Evolutionary conservation across 1,140 invertebrate species (phyloP), one percentile per base, ranked within the genome.

Genomic region (Zaprionus capensis): DNA sequence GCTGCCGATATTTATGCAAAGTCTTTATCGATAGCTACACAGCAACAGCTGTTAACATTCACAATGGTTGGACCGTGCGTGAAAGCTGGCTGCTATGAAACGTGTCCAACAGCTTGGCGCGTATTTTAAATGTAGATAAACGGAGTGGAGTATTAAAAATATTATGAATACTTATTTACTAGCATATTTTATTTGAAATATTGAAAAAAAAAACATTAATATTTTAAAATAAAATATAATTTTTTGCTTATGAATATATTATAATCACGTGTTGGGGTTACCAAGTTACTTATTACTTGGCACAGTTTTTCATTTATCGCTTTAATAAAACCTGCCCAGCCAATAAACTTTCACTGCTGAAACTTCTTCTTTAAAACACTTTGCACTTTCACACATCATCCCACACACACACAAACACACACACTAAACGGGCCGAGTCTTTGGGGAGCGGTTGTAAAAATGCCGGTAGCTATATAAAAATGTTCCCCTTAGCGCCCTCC

Each of bases 381-480:
- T 71, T 58, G n/a, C 67, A 75, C 53, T 57, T 56, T 59, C 53
- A 14, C 59, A 58, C 67, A 59, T 64, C 56, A 49, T 12, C 55
- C 62, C 41, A 17, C 20, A 66, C 22, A 31, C 49, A 65, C 44
- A 46, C 53, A 64, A 17, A 24, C 55, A 41, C 76, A 64, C 41
- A 44, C 62, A 68, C 46, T 56, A 56, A 53, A 11, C 36, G 41
- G 14, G n/a, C 36, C 41, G 5, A 46, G 4, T 69, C 76, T 70
- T 53, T 5, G 28, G 68, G 73, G 78, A 68, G 28, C 28, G 49
- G 49, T 76, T 55, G 38, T 73, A 63, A 76, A 76, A 63, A 66
- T 75, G 69, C 53, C 71, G 82, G 70, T 71, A 63, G 72, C 36
- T 46, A 71, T 70, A 71, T 63, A 79, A 76, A 74, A 78, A 75